phyloP scores from a whole-genome alignment of 1,140 invertebrate species.

The Listronotus oregonensis region DNA sequence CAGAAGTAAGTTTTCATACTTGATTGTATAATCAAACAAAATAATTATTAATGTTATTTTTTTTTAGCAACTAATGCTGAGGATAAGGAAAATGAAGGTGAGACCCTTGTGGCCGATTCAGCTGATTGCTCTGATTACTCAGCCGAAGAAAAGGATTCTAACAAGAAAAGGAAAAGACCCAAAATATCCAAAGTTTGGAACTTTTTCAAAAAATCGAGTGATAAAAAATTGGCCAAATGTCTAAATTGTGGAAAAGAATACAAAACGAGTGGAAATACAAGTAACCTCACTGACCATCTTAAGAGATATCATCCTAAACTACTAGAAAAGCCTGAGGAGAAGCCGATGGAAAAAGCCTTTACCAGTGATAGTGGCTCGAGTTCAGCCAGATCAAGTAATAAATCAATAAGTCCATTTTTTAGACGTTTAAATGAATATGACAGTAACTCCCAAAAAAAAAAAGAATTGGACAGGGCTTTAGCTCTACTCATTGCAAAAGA shows the following conservation, averaged over 20 bases:
- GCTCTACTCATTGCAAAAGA: constrained; percentile 38
- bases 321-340: neutral
- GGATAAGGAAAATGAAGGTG: no score
- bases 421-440: neutral
- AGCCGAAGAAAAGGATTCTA: no score
- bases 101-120: no score
- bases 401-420: constrained; percentile 16
- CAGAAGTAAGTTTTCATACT: no score
- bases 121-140: no score
- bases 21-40: no score
- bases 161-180: no score
- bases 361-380: neutral
- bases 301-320: constrained; percentile 5
- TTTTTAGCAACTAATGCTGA: no score
- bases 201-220: constrained; percentile 14
- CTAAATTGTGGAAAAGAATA: constrained; percentile 11
- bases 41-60: no score
- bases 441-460: constrained; percentile 16
- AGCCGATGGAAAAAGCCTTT: neutral
- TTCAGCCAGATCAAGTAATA: neutral
- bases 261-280: constrained; percentile 19
- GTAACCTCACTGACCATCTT: constrained; percentile 10
- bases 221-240: constrained; percentile 19
- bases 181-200: constrained; percentile 16
- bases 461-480: constrained; percentile 19